Percentiles rank a stretch among this genome's conserved stretches.
Evolutionary conservation across 2,113 vertebrate species (phyloP).

Genomic region (Dermatemys mawii): DNA sequence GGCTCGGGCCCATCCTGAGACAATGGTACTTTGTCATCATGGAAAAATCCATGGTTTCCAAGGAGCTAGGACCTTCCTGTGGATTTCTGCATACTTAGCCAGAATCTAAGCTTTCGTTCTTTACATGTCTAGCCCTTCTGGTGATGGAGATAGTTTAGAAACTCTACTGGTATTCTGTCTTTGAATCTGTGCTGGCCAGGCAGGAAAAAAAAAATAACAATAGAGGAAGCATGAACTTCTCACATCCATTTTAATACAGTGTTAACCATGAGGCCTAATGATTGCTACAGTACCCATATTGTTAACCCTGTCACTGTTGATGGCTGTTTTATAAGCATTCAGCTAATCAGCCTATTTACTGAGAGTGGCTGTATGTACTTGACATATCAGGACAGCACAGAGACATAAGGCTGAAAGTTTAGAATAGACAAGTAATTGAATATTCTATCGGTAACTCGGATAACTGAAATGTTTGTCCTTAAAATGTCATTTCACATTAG

Average conservation of each 20-base stretch:
- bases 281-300: neutral
- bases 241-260: conserved; percentile 66
- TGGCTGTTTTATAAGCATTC: conserved; percentile 52
- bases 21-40: conserved; percentile 60
- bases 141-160: conserved; percentile 64
- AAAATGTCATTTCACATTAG: conserved; percentile 24
- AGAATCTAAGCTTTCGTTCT: conserved; percentile 46
- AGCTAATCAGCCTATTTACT: fast-evolving
- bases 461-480: conserved; percentile 67
- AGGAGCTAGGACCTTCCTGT: conserved; percentile 68
- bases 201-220: conserved; percentile 55
- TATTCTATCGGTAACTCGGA: conserved; percentile 52
- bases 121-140: conserved; percentile 74
- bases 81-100: conserved; percentile 64
- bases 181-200: conserved; percentile 68
- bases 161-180: conserved; percentile 56
- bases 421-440: conserved; percentile 33
- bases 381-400: conserved; percentile 69
- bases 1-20: conserved; percentile 63
- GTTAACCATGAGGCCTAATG: conserved; percentile 27
- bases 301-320: conserved; percentile 69
- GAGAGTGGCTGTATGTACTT: conserved; percentile 68
- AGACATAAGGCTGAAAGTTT: conserved; percentile 71
- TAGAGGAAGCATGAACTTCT: conserved; percentile 57
- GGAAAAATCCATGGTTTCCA: conserved; percentile 49